Evolutionary conservation across 2,797 vertebrate genomes (phyloP).

Genomic region (Alauda arvensis): DNA sequence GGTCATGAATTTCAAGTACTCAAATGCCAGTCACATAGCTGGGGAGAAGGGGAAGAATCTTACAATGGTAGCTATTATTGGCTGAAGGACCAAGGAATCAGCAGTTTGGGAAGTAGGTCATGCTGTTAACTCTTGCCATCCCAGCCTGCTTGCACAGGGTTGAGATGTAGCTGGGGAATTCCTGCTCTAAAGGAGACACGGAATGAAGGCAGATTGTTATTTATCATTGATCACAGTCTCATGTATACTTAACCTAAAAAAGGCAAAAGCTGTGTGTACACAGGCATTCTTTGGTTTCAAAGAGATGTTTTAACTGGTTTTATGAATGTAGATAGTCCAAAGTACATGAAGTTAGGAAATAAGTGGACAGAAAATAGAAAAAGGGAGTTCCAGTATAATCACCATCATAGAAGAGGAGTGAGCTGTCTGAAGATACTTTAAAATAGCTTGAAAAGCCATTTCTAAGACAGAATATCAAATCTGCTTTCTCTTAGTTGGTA

Average conservation of each 20-base stretch:
- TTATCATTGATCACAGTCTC: background rate
- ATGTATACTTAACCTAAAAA: background rate
- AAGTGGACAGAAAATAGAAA: background rate
- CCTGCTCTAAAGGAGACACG: background rate
- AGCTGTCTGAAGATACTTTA: background rate
- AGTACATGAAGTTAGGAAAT: background rate
- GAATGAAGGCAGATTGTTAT: background rate
- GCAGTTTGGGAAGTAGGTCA: conserved; percentile 44
- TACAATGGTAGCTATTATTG: conserved; percentile 44
- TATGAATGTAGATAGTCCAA: background rate
- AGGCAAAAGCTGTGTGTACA: background rate
- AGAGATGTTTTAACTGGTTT: background rate
- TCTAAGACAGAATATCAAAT: background rate
- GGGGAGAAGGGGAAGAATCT: background rate
- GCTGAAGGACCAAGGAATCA: conserved; percentile 24
- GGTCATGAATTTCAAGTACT: conserved; percentile 43
- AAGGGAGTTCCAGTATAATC: background rate
- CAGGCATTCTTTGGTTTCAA: background rate
- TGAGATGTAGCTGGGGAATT: background rate
- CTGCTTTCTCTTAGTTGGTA: background rate
- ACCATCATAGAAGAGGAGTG: background rate
- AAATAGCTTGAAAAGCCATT: background rate
- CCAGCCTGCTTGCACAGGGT: background rate
- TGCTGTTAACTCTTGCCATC: conserved; percentile 34
- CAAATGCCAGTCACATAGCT: conserved; percentile 31